Evolutionary conservation across 2,113 vertebrate genomes (phyloP).

Genomic region (Acrocephalus kingi): DNA sequence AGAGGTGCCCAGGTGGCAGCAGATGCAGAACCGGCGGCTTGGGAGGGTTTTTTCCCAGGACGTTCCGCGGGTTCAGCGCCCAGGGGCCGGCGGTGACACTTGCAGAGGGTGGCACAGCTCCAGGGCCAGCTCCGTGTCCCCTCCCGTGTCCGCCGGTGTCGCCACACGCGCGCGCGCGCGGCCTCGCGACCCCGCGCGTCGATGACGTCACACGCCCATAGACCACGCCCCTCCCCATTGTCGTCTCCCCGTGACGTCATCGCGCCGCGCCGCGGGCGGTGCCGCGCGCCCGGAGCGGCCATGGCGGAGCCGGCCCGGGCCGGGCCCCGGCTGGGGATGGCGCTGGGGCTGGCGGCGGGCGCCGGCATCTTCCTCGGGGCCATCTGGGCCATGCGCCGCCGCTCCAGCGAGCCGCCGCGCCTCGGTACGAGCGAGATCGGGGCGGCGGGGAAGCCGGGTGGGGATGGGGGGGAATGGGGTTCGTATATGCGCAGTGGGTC

Average conservation of each 20-base stretch:
- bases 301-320: neutral
- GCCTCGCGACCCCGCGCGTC: fast-evolving
- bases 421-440: neutral
- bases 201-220: fast-evolving
- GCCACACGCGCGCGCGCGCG: fast-evolving
- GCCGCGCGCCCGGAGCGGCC: neutral
- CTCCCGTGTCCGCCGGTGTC: fast-evolving
- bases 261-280: neutral
- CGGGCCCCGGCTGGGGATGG: neutral
- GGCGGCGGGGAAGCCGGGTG: neutral
- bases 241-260: neutral
- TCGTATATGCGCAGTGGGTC: no score
- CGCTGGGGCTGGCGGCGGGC: neutral
- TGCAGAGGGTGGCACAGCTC: fast-evolving
- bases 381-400: neutral
- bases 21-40: neutral
- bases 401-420: neutral
- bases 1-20: neutral
- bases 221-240: fast-evolving
- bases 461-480: neutral
- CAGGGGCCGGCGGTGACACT: neutral
- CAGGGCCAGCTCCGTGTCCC: fast-evolving
- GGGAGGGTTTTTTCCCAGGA: fast-evolving
- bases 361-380: neutral
- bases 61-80: fast-evolving